A percentile compares a stretch with the other conserved stretches of the same genome.
Conservation (phyloP, 2,888 invertebrate species). For the Cryptocheilus praepositus region DNA sequence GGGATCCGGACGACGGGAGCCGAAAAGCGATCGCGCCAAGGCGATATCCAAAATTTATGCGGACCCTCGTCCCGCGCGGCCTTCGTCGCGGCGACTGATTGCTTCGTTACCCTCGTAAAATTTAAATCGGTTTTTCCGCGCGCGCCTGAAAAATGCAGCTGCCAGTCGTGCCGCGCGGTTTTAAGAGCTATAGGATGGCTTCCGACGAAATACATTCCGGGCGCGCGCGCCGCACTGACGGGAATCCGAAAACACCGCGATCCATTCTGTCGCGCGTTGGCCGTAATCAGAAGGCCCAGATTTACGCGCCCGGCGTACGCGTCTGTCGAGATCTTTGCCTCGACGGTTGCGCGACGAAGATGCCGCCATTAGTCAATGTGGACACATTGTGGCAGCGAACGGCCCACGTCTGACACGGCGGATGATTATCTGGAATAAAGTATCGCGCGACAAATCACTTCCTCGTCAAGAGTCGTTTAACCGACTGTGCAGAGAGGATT, state of each 20-base stretch:
- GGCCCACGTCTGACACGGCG: slow-evolving; percentile 48
- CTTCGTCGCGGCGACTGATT: neutral
- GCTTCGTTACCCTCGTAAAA: too few species aligned
- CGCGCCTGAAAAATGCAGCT: too few species aligned
- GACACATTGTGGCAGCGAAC: slow-evolving; percentile 48
- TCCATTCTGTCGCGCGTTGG: slow-evolving; percentile 21
- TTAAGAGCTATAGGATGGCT: too few species aligned
- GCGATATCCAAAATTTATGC: too few species aligned
- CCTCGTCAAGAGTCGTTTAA: slow-evolving; percentile 56
- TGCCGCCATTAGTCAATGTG: slow-evolving; percentile 52
- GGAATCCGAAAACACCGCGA: slow-evolving; percentile 35
- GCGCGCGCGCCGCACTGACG: neutral
- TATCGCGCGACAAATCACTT: slow-evolving; percentile 57
- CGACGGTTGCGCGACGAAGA: slow-evolving; percentile 33
- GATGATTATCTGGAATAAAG: slow-evolving; percentile 59
- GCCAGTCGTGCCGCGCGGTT: too few species aligned
- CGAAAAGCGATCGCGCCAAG: too few species aligned
- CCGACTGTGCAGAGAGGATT: slow-evolving; percentile 41
- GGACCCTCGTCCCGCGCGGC: too few species aligned
- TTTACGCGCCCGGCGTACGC: slow-evolving; percentile 33
- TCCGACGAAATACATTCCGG: too few species aligned
- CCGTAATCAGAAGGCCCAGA: slow-evolving; percentile 16
- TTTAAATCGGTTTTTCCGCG: too few species aligned
- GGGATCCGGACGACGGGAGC: neutral
- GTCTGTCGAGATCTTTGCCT: slow-evolving; percentile 32